Conservation (phyloP, 2,888 invertebrate species). For the Strigamia crassipes region DNA sequence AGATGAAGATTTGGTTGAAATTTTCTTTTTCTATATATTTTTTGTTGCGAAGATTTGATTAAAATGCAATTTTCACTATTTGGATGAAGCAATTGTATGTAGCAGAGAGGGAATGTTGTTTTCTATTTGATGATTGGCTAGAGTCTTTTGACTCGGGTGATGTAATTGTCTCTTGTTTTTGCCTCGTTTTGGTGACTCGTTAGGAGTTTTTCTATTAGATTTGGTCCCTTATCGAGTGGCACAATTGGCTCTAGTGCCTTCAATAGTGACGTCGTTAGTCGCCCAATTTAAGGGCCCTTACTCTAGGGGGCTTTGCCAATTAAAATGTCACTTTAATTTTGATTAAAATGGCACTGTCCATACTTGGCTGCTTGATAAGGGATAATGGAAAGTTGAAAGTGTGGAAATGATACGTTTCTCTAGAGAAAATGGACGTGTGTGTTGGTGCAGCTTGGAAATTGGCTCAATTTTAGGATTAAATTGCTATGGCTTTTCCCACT, state of each 20-base stretch:
- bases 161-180: conserved; percentile 35
- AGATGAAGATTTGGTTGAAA: too few species aligned
- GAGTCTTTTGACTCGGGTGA: conserved; percentile 24
- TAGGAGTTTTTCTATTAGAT: conserved; percentile 37
- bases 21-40: neutral
- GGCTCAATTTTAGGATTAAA: neutral
- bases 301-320: conserved; percentile 11
- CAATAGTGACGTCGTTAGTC: conserved; percentile 34
- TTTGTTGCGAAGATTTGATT: neutral
- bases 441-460: neutral
- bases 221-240: conserved; percentile 34
- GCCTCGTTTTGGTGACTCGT: conserved; percentile 15
- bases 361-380: conserved; percentile 7
- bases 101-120: conserved; percentile 10
- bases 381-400: conserved; percentile 25
- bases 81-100: conserved; percentile 1
- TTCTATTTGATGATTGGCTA: conserved; percentile 28
- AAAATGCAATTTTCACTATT: conserved; percentile 31
- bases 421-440: neutral
- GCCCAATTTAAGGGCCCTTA: conserved; percentile 19
- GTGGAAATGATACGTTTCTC: neutral
- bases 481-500: neutral
- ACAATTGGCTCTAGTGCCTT: conserved; percentile 28
- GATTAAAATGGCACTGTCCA: conserved; percentile 20
- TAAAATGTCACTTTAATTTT: conserved; percentile 34